Percentiles rank a stretch among this genome's conserved stretches.
Evolutionary conservation across 1,140 invertebrate genomes (phyloP).

Genomic region (Littorina saxatilis): DNA sequence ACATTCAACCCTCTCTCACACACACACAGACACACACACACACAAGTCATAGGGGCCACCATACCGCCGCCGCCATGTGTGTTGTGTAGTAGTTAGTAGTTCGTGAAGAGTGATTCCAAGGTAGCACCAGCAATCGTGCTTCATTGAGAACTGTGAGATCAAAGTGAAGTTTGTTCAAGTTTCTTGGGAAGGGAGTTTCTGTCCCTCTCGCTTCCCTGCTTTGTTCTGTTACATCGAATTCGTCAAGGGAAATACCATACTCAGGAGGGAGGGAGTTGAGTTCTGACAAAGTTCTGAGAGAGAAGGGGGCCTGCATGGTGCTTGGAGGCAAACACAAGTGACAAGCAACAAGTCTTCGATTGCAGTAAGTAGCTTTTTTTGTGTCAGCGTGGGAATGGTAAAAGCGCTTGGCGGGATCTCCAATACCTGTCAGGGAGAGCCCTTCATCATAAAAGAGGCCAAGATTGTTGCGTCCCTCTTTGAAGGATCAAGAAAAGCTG

Average conservation of each 20-base stretch:
- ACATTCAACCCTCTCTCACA: too few relatives aligned
- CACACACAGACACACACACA: not conserved
- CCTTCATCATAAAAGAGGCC: not conserved
- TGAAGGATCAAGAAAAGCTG: too few relatives aligned
- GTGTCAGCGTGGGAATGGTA: not conserved
- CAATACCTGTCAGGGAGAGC: not conserved
- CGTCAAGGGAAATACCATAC: not conserved
- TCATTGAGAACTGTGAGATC: not conserved
- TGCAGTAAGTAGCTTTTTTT: conserved; percentile 38
- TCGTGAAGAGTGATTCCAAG: not conserved
- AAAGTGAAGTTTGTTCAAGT: not conserved
- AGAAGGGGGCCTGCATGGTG: too few relatives aligned
- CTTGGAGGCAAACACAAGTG: not conserved
- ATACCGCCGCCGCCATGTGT: not conserved
- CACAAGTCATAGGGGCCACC: too few relatives aligned
- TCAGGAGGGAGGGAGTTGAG: not conserved
- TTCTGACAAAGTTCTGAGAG: not conserved
- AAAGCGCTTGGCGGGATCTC: not conserved
- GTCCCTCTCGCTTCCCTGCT: not conserved
- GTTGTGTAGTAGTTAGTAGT: not conserved
- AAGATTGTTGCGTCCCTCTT: not conserved
- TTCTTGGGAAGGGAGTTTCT: not conserved
- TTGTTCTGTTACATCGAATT: too few relatives aligned
- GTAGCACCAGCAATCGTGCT: too few relatives aligned
- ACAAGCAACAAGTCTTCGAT: conserved; percentile 6